phyloP scores from a whole-genome alignment of 37 sponge, comb jelly and placozoan species.

The Geodia barretti region DNA sequence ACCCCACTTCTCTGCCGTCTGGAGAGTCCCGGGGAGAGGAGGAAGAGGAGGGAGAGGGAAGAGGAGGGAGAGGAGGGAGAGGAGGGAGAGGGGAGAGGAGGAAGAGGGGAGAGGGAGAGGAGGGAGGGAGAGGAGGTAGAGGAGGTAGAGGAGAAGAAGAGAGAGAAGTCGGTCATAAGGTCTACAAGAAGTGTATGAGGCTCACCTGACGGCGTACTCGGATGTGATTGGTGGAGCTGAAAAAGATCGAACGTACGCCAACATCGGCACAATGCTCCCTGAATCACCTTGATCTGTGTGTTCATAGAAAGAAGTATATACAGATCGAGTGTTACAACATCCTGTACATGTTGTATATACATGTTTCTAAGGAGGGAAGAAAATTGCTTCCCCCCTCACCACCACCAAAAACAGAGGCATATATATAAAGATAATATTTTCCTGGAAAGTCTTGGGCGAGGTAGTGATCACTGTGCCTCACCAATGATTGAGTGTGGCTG shows the following conservation, averaged over 20 bases:
- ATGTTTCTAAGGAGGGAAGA: too few species aligned
- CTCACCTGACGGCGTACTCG: constrained; percentile 19
- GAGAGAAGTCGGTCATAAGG: too few species aligned
- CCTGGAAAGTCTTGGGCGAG: too few species aligned
- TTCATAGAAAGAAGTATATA: too few species aligned
- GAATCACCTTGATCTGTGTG: constrained; percentile 10
- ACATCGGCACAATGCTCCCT: background rate
- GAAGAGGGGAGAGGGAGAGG: background rate
- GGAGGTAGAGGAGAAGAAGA: too few species aligned
- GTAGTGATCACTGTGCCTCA: too few species aligned
- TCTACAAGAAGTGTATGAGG: background rate
- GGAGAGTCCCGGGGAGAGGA: too few species aligned
- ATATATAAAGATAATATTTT: too few species aligned
- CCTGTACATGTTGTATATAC: too few species aligned
- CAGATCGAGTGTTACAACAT: too few species aligned
- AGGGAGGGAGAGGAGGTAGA: too few species aligned
- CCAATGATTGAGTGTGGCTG: too few species aligned
- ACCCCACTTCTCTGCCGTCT: constrained; percentile 28
- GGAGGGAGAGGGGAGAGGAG: background rate
- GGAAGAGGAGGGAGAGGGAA: background rate
- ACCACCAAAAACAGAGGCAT: background rate
- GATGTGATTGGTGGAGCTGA: constrained; percentile 33
- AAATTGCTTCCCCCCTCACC: background rate
- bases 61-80: background rate
- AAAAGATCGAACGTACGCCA: constrained; percentile 24